Base-by-base conservation (phyloP, 2,888 invertebrate species). In the Empis livida region DNA sequence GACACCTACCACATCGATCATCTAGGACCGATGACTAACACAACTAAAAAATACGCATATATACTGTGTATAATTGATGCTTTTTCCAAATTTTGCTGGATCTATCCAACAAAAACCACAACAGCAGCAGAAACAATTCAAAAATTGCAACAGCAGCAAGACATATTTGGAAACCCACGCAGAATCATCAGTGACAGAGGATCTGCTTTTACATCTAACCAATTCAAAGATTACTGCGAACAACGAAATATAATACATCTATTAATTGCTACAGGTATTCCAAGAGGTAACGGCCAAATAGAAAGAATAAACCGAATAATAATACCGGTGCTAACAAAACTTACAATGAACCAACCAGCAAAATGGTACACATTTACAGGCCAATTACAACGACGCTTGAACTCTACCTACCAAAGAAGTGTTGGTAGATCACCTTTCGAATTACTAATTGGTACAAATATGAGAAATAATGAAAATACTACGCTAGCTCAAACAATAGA, bases 21-120 rank as follows among this genome's bases (percentile, higher is more conserved):
- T 38, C 30, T 67, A 1, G 63, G 64, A 2, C 63, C 62, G 2
- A 41, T 63, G 49, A 49, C 55, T 0, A 49, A 43, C 2, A 62
- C 61, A 0, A 54, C 54, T 2, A 64, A 62, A 46, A 43, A 47
- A n/a, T 64, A 64, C 39, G 61, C 62, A 39, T 53, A 66, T 35
- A 57, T 66, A 2, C 53, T 66, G 0, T 60, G 60, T 1, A 45
- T 63, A 0, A 51, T 64, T 0, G 63, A 65, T 50, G 59, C 47
- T 0, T 64, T 61, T 42, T 59, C 61, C 0, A 64, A 64, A 46
- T 65, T 63, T 52, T 53, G 52, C 0, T 65, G 65, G 62, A 15
- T 64, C 1, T 64, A 56, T 43, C 63, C 62, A 0, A 57, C 54
- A 1, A 63, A 60, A 45, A 53, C 53, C 6, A 57, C 56, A 2